Conservation (phyloP, 1,140 invertebrate species). For the Drepana arcuata region DNA sequence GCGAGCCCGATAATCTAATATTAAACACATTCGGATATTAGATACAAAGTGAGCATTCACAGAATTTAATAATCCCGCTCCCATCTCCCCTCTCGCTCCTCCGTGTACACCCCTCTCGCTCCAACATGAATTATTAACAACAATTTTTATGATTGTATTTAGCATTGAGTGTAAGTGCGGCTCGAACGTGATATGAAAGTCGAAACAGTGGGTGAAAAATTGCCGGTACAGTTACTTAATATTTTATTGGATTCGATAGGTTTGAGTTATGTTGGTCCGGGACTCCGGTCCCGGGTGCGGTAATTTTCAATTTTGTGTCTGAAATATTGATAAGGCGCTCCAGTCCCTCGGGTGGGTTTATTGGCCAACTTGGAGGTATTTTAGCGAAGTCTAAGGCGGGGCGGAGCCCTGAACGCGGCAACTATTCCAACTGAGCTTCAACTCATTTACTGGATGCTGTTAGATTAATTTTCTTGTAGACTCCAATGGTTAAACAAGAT, state of each 20-base stretch:
- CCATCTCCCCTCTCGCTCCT: constrained; percentile 23
- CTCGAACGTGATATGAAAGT: constrained; percentile 48
- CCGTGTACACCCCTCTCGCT: constrained; percentile 18
- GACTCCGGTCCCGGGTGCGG: no score
- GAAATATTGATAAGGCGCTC: constrained; percentile 63
- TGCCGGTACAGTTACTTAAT: constrained; percentile 61
- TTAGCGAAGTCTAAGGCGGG: no score
- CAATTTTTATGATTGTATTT: constrained; percentile 70
- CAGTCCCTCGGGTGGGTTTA: constrained; percentile 16
- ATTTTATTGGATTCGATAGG: constrained; percentile 65
- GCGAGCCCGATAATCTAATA: constrained; percentile 61
- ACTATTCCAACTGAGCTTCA: no score
- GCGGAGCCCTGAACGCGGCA: no score
- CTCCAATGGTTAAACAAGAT: no score
- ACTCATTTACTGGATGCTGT: no score
- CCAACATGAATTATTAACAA: constrained; percentile 65
- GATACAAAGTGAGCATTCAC: constrained; percentile 68
- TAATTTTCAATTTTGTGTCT: constrained; percentile 66
- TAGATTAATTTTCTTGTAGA: no score
- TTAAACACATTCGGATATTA: constrained; percentile 68
- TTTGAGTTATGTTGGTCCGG: constrained; percentile 54
- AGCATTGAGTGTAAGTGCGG: constrained; percentile 54
- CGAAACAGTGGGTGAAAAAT: constrained; percentile 51
- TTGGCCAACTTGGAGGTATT: constrained; percentile 21
- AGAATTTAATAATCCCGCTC: constrained; percentile 66